Percentiles rank a stretch among this genome's conserved stretches.
Conservation (phyloP, 2,797 vertebrate species). For the Brotula barbata region DNA sequence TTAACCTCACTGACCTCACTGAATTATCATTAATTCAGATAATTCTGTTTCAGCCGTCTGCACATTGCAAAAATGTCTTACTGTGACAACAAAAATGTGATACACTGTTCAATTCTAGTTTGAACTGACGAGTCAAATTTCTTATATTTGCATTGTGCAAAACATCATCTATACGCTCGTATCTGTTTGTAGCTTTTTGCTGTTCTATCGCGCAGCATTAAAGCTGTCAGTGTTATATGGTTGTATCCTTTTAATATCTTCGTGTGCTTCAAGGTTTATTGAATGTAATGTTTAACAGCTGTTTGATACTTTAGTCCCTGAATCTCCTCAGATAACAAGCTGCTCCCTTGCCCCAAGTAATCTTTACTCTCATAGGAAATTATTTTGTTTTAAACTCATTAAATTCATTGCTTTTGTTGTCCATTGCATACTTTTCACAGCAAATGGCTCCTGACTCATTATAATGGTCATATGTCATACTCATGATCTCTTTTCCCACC, state of each 20-base stretch:
- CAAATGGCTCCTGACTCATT: not conserved
- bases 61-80: too few species aligned
- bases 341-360: constrained; percentile 1
- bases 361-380: not conserved
- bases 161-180: constrained; percentile 23
- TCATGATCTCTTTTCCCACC: not conserved
- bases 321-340: constrained; percentile 15
- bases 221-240: not conserved
- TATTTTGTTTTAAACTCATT: too few species aligned
- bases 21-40: too few species aligned
- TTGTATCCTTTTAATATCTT: not conserved
- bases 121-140: too few species aligned
- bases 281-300: constrained; percentile 43
- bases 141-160: not conserved
- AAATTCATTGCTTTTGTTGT: too few species aligned
- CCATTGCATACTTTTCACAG: too few species aligned
- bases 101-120: too few species aligned
- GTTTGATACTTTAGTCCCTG: constrained; percentile 43
- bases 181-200: constrained; percentile 2
- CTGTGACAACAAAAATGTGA: too few species aligned
- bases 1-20: too few species aligned
- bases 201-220: constrained; percentile 13
- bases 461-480: not conserved
- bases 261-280: constrained; percentile 11
- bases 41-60: too few species aligned